A percentile compares a stretch with the other conserved stretches of the same genome.
These are phyloP conservation scores for Paramormyrops kingsleyae DNA, from an alignment of 2,113 vertebrate genomes.

Conservation along the genomic window DNA sequence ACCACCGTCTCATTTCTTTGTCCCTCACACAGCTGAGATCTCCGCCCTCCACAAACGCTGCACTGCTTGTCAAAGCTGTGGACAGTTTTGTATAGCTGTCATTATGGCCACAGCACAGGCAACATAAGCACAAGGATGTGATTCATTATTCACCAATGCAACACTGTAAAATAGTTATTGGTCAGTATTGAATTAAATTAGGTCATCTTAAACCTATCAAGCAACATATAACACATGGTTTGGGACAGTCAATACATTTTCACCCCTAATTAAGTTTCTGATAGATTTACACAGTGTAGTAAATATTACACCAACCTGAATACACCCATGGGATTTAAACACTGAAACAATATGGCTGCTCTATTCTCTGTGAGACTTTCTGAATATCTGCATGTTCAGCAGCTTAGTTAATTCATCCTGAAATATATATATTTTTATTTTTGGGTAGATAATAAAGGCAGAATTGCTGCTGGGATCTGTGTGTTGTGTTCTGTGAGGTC, in stretches of 20 bases:
- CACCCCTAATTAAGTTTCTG: neutral
- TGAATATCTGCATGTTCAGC: neutral
- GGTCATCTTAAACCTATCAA: neutral
- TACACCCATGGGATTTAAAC: neutral
- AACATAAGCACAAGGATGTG: neutral
- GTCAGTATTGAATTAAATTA: neutral
- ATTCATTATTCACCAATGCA: neutral
- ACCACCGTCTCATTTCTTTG: neutral
- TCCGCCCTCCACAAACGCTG: neutral
- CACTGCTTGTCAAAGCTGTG: neutral
- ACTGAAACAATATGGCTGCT: neutral
- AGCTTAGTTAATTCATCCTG: neutral
- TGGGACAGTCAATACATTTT: neutral
- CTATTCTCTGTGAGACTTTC: neutral
- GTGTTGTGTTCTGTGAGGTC: neutral
- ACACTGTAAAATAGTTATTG: neutral
- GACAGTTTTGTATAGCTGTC: neutral
- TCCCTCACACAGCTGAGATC: neutral
- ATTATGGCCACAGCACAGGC: neutral
- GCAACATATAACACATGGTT: neutral
- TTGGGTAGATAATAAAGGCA: neutral
- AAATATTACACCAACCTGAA: neutral
- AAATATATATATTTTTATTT: neutral
- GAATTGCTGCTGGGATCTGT: neutral
- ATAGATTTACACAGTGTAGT: neutral